Conservation (phyloP, 1,140 invertebrate genomes). For the Glomeris maerens region DNA sequence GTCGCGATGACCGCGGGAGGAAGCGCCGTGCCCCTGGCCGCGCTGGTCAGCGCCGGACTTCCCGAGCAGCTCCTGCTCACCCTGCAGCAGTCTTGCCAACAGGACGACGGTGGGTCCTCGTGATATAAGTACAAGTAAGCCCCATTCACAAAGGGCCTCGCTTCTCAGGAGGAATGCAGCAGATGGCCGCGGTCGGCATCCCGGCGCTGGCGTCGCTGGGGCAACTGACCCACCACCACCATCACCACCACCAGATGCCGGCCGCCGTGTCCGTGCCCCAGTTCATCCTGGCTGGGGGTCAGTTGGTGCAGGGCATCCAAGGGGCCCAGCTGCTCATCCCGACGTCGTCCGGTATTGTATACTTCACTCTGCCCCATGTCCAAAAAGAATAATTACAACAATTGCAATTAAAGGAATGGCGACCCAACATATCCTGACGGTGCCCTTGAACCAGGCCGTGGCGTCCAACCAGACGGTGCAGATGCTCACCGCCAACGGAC, state of each 20-base stretch:
- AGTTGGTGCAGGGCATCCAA: conserved; percentile 78
- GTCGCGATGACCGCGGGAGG: too few species aligned
- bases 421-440: conserved; percentile 83
- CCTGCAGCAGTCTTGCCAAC: too few species aligned
- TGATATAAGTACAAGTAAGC: too few species aligned
- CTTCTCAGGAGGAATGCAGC: too few species aligned
- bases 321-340: conserved; percentile 85
- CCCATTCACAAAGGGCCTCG: too few species aligned
- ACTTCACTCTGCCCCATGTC: conserved; percentile 13
- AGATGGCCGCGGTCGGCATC: too few species aligned
- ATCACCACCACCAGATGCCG: conserved; percentile 27
- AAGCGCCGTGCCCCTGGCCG: too few species aligned
- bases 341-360: conserved; percentile 67
- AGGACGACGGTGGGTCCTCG: too few species aligned
- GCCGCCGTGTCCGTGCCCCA: conserved; percentile 65
- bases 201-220: too few species aligned
- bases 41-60: too few species aligned
- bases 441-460: conserved; percentile 72
- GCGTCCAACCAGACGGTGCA: conserved; percentile 40
- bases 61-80: too few species aligned
- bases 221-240: too few species aligned
- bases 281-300: conserved; percentile 76
- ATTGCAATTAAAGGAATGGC: conserved; percentile 59
- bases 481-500: conserved; percentile 41
- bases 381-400: neutral